Conservation (phyloP, 1,140 invertebrate species). For the Eriosoma lanigerum region DNA sequence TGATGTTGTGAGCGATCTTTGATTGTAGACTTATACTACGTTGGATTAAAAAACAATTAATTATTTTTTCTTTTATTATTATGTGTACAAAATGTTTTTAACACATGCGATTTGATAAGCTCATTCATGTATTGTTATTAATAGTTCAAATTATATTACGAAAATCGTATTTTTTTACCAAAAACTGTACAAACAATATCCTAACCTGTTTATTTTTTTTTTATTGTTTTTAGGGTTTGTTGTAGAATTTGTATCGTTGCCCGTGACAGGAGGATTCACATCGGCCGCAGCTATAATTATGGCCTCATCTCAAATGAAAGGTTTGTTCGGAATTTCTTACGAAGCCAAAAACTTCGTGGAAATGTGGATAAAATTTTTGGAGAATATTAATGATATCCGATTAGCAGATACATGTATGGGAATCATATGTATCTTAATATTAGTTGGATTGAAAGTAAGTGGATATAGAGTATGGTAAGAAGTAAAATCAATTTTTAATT, state of each 20-base stretch:
- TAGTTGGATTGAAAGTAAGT: conserved; percentile 67
- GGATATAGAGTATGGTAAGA: neutral
- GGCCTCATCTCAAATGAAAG: conserved; percentile 77
- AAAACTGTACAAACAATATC: too few species aligned
- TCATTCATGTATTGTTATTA: too few species aligned
- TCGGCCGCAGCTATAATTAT: conserved; percentile 84
- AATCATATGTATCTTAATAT: conserved; percentile 64
- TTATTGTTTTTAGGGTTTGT: conserved; percentile 70
- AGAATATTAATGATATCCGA: conserved; percentile 62
- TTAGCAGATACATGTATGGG: conserved; percentile 67
- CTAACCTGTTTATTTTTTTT: too few species aligned
- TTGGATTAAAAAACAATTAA: too few species aligned
- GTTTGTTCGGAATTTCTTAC: conserved; percentile 68
- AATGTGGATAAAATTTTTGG: conserved; percentile 63
- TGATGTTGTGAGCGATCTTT: too few species aligned
- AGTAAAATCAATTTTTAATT: neutral
- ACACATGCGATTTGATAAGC: too few species aligned
- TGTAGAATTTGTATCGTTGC: conserved; percentile 81
- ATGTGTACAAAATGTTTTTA: too few species aligned
- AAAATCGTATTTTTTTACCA: too few species aligned
- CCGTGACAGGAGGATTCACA: conserved; percentile 84
- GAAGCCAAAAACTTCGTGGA: conserved; percentile 66
- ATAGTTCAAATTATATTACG: too few species aligned
- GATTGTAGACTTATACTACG: too few species aligned
- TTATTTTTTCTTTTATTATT: too few species aligned